These are phyloP conservation scores for Litocranius walleri DNA, from an alignment of 2,113 vertebrate species.

Conservation along the genomic window DNA sequence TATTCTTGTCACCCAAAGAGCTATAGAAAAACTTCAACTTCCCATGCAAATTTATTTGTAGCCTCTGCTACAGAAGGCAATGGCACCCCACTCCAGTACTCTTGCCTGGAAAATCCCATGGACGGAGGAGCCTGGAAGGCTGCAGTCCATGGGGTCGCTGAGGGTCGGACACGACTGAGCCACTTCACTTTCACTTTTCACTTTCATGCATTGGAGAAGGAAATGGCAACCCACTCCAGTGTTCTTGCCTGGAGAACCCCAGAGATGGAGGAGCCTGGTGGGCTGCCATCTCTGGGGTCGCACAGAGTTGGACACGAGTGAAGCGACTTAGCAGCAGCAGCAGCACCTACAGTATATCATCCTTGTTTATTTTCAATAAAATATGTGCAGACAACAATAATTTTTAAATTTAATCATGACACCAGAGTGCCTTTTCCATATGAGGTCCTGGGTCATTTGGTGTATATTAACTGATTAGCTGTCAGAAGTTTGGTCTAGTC, in stretches of 20 bases:
- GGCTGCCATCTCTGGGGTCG: too few species aligned
- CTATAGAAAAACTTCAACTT: not conserved
- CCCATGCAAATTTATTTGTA: not conserved
- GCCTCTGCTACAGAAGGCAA: not conserved
- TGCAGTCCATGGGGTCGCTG: too few species aligned
- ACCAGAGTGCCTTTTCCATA: not conserved
- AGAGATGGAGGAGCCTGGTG: too few species aligned
- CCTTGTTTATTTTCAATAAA: not conserved
- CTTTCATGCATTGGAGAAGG: too few species aligned
- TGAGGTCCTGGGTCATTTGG: not conserved
- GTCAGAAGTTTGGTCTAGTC: not conserved
- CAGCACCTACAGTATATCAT: not conserved
- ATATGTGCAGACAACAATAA: not conserved
- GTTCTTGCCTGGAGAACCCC: too few species aligned
- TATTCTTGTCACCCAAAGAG: not conserved
- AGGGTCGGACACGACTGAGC: rapidly evolving
- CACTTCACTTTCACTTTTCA: too few species aligned
- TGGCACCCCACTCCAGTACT: too few species aligned
- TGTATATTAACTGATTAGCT: not conserved
- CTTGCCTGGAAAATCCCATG: too few species aligned
- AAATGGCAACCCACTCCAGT: too few species aligned
- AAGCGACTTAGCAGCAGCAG: too few species aligned
- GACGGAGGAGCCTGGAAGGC: too few species aligned
- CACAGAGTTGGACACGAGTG: too few species aligned
- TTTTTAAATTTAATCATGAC: not conserved